These are phyloP conservation scores for Ptychochromis oligacanthus DNA, from an alignment of 2,113 vertebrate genomes.

Conservation along the genomic window DNA sequence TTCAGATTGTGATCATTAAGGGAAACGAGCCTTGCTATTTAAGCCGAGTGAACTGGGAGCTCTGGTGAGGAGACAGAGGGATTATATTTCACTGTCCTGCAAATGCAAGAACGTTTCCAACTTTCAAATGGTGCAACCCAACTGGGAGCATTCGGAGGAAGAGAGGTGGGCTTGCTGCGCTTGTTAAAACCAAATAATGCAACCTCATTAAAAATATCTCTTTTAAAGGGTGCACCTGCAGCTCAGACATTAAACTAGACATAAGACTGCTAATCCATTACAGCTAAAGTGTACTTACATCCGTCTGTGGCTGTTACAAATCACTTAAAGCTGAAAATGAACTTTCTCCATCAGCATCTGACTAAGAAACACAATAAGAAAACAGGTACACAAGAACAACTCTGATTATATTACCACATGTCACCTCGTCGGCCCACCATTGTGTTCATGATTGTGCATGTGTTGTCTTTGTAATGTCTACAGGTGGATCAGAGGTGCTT, in stretches of 20 bases:
- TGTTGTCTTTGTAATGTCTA: too few relatives aligned
- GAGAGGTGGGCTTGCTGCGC: neutral
- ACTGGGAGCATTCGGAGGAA: neutral
- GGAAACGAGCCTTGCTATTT: slow-evolving; percentile 20
- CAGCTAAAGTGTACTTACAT: neutral
- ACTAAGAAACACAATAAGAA: neutral
- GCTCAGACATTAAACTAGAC: slow-evolving; percentile 7
- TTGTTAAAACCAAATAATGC: slow-evolving; percentile 36
- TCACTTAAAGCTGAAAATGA: neutral
- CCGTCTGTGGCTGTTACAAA: neutral
- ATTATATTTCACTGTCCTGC: slow-evolving; percentile 6
- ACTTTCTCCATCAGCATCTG: neutral
- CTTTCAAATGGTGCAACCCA: neutral
- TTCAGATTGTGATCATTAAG: slow-evolving; percentile 7
- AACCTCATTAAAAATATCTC: neutral
- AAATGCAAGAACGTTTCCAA: neutral
- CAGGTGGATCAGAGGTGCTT: too few relatives aligned
- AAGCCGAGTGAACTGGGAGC: slow-evolving; percentile 21
- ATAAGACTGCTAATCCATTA: neutral
- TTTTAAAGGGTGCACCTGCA: slow-evolving; percentile 37
- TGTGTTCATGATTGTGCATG: too few relatives aligned
- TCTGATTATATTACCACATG: too few relatives aligned
- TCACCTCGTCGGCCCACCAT: too few relatives aligned
- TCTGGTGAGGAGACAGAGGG: neutral
- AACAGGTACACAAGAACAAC: neutral